Evolutionary conservation across 2,888 invertebrate genomes (phyloP), one percentile per base, ranked within the genome.

Genomic region (Erebia epiphron): DNA sequence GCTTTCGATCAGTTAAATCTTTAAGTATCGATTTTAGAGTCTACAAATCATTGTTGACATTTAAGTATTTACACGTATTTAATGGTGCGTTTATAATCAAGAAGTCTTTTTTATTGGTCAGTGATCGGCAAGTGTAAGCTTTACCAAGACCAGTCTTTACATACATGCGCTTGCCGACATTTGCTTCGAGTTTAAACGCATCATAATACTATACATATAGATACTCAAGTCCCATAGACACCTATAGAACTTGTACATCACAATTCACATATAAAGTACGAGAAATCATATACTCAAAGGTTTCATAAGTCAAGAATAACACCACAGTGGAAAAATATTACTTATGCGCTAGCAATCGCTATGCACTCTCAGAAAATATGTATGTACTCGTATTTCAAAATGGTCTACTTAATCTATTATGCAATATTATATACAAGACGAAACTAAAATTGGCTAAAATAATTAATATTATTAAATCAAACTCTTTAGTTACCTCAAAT

Each of bases 401-500:
- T 84, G 83, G 78, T 82, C 88, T 88, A 90, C 89, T 88, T 89
- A 89, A 72, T 78, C 82, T 85, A 85, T 79, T 78, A 73, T 75
- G 74, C 75, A 77, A 75, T 84, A 81, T 82, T 88, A 90, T 90
- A 83, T 89, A 91, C 89, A 90, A 72, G 83, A 83, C 84, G 84
- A 83, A 87, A 84, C 82, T 82, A 81, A 83, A 84, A 82, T 86
- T 86, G 78, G 82, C 89, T 89, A 89, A 87, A 86, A 80, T 81
- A 85, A 80, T 54, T 81, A 82, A 83, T 72, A 80, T 54, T 81
- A 82, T 83, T 72, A 75, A 73, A 80, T 75, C 79, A 70, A 86
- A 87, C 82, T 83, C 83, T 89, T 87, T 85, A 86, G 82, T 81
- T 85, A 86, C 83, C 86, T 89, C 85, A 85, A 89, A 84, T 84